Evolutionary conservation across 1,140 invertebrate genomes (phyloP).

Genomic region (Bombus breviceps): DNA sequence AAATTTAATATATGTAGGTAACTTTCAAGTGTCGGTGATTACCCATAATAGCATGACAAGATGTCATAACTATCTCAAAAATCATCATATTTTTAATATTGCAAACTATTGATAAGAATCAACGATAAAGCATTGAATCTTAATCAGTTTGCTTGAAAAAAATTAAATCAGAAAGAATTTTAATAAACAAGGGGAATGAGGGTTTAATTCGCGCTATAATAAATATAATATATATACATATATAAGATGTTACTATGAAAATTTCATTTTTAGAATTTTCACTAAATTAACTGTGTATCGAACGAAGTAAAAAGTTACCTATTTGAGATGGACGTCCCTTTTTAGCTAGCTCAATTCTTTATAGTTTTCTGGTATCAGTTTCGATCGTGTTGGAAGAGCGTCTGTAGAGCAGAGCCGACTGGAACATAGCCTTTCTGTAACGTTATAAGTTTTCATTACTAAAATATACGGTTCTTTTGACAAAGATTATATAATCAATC

Average conservation of each 20-base stretch:
- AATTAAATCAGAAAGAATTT: not conserved
- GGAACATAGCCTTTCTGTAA: slow-evolving; percentile 99
- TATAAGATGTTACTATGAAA: not conserved
- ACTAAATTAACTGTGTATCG: not conserved
- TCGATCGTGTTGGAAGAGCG: slow-evolving; percentile 99
- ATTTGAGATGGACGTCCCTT: slow-evolving; percentile 99
- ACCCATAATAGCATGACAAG: slow-evolving; percentile 35
- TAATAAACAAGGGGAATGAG: not conserved
- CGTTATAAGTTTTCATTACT: slow-evolving; percentile 34
- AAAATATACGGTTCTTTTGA: not conserved
- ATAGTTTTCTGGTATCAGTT: slow-evolving; percentile 97
- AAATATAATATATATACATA: not conserved
- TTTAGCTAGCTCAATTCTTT: slow-evolving; percentile 98
- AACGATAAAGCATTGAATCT: slow-evolving; percentile 55
- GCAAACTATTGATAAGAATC: slow-evolving; percentile 69
- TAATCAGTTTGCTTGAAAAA: slow-evolving; percentile 64
- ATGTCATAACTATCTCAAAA: slow-evolving; percentile 69
- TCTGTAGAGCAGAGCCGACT: slow-evolving; percentile 98
- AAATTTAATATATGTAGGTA: slow-evolving; percentile 37
- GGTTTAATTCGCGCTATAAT: not conserved
- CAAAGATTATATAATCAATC: not conserved
- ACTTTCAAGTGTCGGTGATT: slow-evolving; percentile 33
- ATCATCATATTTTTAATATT: slow-evolving; percentile 67
- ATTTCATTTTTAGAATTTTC: not conserved
- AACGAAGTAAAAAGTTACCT: slow-evolving; percentile 85